Evolutionary conservation across 1,140 invertebrate genomes (phyloP).

Genomic region (Schlechtendalia chinensis): DNA sequence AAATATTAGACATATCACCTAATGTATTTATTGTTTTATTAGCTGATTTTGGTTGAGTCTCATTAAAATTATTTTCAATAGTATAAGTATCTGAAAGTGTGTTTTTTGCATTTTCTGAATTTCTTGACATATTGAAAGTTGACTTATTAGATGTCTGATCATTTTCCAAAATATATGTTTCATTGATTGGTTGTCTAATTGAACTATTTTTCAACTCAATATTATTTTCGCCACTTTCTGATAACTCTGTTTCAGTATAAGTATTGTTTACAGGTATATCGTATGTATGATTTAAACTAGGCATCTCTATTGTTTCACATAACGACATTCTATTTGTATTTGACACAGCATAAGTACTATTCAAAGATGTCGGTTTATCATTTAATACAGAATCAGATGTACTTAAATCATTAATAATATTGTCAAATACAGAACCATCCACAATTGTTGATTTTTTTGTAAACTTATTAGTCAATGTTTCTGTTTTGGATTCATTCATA

Average conservation of each 20-base stretch:
- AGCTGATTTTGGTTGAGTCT: neutral
- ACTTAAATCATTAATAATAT: constrained; percentile 9
- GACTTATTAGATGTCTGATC: neutral
- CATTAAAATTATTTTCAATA: constrained; percentile 11
- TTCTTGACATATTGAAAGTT: neutral
- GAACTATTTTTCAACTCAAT: too few relatives aligned
- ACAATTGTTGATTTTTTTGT: neutral
- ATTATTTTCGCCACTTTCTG: neutral
- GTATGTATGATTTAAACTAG: constrained; percentile 29
- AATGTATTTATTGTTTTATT: neutral
- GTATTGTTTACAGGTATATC: neutral
- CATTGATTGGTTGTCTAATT: neutral
- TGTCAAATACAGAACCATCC: neutral
- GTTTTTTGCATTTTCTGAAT: neutral
- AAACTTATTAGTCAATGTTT: neutral
- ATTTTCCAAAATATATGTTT: constrained; percentile 30
- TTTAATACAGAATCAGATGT: neutral
- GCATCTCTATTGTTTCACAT: neutral
- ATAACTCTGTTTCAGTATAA: neutral
- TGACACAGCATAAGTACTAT: neutral
- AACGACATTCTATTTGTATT: neutral
- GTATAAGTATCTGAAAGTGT: constrained; percentile 1
- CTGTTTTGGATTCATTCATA: neutral
- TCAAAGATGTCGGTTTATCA: neutral
- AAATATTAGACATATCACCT: neutral